Conservation (phyloP, 2,797 vertebrate species). For the Enteromius anoplus region DNA sequence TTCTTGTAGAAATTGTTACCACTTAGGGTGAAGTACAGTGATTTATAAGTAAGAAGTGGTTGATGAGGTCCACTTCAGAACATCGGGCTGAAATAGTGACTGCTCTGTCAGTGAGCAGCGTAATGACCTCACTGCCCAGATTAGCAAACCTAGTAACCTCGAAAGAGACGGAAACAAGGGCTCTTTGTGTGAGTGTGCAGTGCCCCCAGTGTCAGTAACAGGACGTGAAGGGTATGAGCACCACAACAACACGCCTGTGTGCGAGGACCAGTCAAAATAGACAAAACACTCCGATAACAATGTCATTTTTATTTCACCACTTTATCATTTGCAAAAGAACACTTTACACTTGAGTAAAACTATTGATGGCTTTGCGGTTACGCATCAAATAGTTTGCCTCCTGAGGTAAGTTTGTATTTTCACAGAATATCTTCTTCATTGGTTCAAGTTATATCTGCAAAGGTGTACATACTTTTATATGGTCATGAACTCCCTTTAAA, state of each 20-base stretch:
- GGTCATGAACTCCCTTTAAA: background rate
- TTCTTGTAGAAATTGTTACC: background rate
- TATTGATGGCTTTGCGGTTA: background rate
- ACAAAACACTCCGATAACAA: background rate
- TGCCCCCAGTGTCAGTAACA: conserved; percentile 41
- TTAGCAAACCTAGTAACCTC: conserved; percentile 10
- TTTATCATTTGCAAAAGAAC: conserved; percentile 21
- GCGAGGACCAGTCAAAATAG: background rate
- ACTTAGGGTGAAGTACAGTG: background rate
- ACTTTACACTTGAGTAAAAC: conserved; percentile 22
- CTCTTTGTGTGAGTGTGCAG: conserved; percentile 34
- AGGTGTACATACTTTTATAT: background rate
- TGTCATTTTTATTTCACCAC: background rate
- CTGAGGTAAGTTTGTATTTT: conserved; percentile 39
- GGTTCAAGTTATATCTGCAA: background rate
- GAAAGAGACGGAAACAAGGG: conserved; percentile 27
- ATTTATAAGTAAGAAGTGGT: background rate
- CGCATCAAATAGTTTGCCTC: conserved; percentile 13
- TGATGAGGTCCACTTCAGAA: background rate
- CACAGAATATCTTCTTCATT: conserved; percentile 7
- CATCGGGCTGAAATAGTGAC: background rate
- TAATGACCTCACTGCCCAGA: conserved; percentile 36
- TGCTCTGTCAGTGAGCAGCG: conserved; percentile 1
- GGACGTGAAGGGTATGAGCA: conserved; percentile 30
- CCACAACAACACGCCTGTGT: conserved; percentile 22